Base-by-base conservation (phyloP, 2,113 vertebrate species). In the Pipa parva region DNA sequence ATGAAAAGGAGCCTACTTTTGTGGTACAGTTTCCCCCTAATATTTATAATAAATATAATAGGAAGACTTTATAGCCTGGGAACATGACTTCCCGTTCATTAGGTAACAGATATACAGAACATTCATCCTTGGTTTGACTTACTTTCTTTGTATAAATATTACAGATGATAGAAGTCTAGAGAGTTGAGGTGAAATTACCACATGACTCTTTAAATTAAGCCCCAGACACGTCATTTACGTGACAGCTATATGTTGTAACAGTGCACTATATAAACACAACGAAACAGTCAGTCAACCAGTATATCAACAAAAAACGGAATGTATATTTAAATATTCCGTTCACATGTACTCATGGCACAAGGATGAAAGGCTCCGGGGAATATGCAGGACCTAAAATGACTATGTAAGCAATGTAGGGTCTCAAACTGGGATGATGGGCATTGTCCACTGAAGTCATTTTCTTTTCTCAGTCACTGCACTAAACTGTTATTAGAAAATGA, bases 251-350 rank as follows among this genome's bases (percentile, higher is more conserved):
- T 28, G 63, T 64, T 64, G 63, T 64, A 64, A 64, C 50, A 64
- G 33, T 45, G 33, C 36, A 55, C 63, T 64, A 55, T 64, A 55
- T 64, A 64, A 64, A 64, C 63, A 64, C 51, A 29, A 55, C 28
- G 48, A 55, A 55, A 64, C 46, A 64, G 63, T 64, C 63, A 64
- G 33, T 56, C 63, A 64, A 51, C 24, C 63, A 55, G 51, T 64
- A 64, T 64, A 64, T 64, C 63, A 64, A 64, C 63, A 64, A 64
- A 64, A 26, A 39, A 64, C n/a, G 50, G 36, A 64, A 64, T 64
- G 63, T 64, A 64, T 64, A 64, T 64, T 55, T 64, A 64, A 64
- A 64, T 64, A 64, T 55, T 21, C 36, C 27, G 11, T 64, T 37
- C 63, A 55, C 63, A 55, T 55, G 50, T 55, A 64, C 39, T 64